phyloP scores from a whole-genome alignment of 2,888 invertebrate genomes.

The Ferrisia virgata region DNA sequence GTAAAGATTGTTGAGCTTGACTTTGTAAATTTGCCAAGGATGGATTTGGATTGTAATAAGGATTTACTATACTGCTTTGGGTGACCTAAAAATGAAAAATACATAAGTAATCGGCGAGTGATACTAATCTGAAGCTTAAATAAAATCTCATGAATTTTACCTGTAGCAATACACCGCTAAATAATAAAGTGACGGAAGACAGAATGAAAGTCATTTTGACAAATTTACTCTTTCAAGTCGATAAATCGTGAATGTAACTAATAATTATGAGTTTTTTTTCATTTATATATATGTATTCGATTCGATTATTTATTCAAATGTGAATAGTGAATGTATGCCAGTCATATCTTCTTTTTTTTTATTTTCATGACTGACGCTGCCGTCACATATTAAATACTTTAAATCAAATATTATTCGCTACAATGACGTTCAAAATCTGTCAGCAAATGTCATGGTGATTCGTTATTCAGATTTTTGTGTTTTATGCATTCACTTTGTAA shows the following conservation, averaged over 20 bases:
- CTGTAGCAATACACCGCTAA: neutral
- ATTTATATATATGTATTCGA: constrained; percentile 2
- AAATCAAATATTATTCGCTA: neutral
- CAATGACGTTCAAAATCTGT: neutral
- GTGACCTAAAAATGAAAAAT: neutral
- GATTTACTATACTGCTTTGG: neutral
- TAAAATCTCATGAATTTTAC: neutral
- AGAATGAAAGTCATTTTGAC: neutral
- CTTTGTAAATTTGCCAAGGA: neutral
- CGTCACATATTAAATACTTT: neutral
- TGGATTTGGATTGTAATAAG: neutral
- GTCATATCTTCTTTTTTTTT: neutral
- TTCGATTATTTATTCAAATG: constrained; percentile 10
- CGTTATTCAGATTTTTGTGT: neutral
- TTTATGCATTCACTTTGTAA: neutral
- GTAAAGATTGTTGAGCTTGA: neutral
- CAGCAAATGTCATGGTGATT: neutral
- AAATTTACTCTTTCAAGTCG: neutral
- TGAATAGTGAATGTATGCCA: neutral
- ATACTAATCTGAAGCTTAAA: neutral
- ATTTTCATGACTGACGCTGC: neutral
- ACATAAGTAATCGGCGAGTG: neutral
- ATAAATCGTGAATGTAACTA: neutral
- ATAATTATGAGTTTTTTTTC: neutral
- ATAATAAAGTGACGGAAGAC: neutral